A percentile compares a stretch with the other conserved stretches of the same genome.
Conservation (phyloP, 2,888 invertebrate species). For the Amphipoea lucens region DNA sequence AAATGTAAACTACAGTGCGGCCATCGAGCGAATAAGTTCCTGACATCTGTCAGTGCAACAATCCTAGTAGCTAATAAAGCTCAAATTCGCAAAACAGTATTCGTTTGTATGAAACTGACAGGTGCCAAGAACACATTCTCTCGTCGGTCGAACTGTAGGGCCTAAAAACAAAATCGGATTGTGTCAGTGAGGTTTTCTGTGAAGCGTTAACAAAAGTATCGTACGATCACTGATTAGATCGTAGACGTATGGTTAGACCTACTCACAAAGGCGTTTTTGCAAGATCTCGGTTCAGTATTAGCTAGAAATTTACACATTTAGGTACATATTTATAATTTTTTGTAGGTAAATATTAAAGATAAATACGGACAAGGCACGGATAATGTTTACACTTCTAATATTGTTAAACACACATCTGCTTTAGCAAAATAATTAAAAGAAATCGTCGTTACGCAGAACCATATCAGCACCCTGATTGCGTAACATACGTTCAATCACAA, state of each 20-base stretch:
- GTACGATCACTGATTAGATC: background rate
- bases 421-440: slow-evolving; percentile 10
- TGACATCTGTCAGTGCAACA: too few species aligned
- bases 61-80: too few species aligned
- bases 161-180: background rate
- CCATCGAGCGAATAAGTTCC: too few species aligned
- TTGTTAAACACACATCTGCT: background rate
- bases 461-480: background rate
- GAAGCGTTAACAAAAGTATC: background rate
- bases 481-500: too few species aligned
- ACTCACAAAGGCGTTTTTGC: background rate
- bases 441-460: background rate
- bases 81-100: too few species aligned
- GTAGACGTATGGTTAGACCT: background rate
- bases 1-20: background rate
- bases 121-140: background rate
- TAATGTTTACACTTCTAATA: background rate
- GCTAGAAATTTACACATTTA: background rate
- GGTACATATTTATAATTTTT: slow-evolving; percentile 5
- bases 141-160: background rate
- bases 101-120: too few species aligned
- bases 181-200: background rate
- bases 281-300: background rate
- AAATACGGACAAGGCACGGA: slow-evolving; percentile 4
- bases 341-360: slow-evolving; percentile 2